Conservation (phyloP, 2,797 vertebrate genomes). For the Discoglossus pictus region DNA sequence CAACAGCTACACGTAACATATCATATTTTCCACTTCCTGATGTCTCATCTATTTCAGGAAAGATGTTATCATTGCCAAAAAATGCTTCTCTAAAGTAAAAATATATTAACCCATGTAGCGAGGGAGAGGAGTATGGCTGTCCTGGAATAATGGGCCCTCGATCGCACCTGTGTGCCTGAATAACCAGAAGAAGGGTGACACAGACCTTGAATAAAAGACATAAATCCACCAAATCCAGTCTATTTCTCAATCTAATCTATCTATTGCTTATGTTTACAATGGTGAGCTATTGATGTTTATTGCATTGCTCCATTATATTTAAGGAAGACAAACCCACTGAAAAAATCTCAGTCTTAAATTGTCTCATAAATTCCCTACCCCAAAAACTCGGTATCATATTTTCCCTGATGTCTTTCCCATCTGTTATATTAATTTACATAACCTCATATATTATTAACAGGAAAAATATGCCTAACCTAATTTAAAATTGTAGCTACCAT, state of each 20-base stretch:
- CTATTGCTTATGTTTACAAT: too few relatives aligned
- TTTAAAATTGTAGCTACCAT: too few relatives aligned
- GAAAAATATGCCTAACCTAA: too few relatives aligned
- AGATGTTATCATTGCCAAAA: constrained; percentile 27
- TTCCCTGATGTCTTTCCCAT: too few relatives aligned
- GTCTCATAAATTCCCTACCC: too few relatives aligned
- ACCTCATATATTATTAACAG: too few relatives aligned
- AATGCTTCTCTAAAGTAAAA: constrained; percentile 2
- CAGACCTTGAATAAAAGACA: neutral
- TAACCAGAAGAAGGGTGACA: neutral
- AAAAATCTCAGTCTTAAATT: too few relatives aligned
- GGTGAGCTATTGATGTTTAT: too few relatives aligned
- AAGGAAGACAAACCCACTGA: too few relatives aligned
- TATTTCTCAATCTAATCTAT: neutral
- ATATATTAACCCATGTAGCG: constrained; percentile 1
- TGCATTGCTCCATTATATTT: too few relatives aligned
- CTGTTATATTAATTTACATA: too few relatives aligned
- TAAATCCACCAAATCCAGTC: neutral
- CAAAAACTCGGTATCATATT: too few relatives aligned
- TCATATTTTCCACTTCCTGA: constrained; percentile 39
- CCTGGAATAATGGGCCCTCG: neutral
- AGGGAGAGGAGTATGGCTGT: constrained; percentile 5
- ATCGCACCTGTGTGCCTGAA: neutral
- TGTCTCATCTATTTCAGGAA: constrained; percentile 27
- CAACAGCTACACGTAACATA: neutral